phyloP scores from a whole-genome alignment of 2,113 vertebrate genomes.

The Malaclemys terrapin region DNA sequence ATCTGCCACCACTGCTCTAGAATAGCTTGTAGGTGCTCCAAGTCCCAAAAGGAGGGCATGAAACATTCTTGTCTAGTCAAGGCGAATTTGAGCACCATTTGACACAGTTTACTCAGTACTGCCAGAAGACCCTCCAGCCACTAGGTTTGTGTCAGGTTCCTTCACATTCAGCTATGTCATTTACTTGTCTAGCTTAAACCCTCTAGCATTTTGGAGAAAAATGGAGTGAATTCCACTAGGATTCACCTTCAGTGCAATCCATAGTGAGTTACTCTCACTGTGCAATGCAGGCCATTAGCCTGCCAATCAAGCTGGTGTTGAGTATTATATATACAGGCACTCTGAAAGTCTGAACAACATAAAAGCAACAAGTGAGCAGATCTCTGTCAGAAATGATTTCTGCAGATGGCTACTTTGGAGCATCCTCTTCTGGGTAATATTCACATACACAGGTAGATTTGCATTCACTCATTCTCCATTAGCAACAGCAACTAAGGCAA shows the following conservation, averaged over 20 bases:
- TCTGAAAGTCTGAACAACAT: not conserved
- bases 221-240: not conserved
- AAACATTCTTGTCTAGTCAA: not conserved
- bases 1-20: not conserved
- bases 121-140: not conserved
- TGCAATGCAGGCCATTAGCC: too few relatives aligned
- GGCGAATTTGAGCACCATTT: not conserved
- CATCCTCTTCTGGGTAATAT: too few relatives aligned
- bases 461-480: not conserved
- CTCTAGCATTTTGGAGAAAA: accelerated
- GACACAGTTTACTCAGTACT: not conserved
- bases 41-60: not conserved
- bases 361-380: not conserved
- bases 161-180: not conserved
- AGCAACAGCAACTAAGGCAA: not conserved
- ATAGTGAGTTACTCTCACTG: accelerated
- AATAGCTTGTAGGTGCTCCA: not conserved
- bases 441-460: not conserved
- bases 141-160: not conserved
- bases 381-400: not conserved
- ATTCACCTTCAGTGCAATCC: not conserved
- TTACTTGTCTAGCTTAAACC: not conserved
- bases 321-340: not conserved
- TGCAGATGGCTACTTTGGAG: not conserved
- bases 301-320: too few relatives aligned